These are phyloP conservation scores for Protophormia terraenovae DNA, from an alignment of 2,888 invertebrate genomes.

Conservation along the genomic window DNA sequence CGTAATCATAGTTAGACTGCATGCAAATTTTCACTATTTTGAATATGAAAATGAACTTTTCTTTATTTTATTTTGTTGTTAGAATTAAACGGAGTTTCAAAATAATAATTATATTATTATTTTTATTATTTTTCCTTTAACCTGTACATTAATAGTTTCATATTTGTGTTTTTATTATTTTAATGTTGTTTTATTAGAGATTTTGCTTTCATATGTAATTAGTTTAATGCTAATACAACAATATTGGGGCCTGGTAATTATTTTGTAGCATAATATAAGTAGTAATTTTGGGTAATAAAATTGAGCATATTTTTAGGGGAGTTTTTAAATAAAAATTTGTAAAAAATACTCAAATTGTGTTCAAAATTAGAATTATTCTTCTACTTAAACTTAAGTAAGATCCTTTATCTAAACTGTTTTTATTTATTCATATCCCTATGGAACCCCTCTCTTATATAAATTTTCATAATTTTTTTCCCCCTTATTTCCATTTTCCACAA, in stretches of 20 bases:
- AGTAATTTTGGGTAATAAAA: slow-evolving; percentile 78
- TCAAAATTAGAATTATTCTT: too few species aligned
- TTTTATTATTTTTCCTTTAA: slow-evolving; percentile 2
- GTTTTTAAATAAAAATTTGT: too few species aligned
- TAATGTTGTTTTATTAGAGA: background rate
- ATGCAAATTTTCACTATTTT: slow-evolving; percentile 55
- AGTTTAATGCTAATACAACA: background rate
- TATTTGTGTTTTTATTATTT: too few species aligned
- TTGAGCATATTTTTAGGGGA: too few species aligned
- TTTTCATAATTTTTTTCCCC: background rate
- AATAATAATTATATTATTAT: background rate
- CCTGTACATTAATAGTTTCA: background rate
- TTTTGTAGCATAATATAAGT: slow-evolving; percentile 65
- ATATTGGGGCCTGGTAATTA: background rate
- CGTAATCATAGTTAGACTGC: slow-evolving; percentile 69
- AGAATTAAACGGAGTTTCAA: background rate
- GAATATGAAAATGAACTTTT: slow-evolving; percentile 12
- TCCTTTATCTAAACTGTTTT: too few species aligned
- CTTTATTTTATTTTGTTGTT: slow-evolving; percentile 3
- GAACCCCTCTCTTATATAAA: slow-evolving; percentile 15
- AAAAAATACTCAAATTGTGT: too few species aligned
- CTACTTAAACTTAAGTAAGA: too few species aligned
- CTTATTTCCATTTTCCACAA: slow-evolving; percentile 9
- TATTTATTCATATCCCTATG: background rate
- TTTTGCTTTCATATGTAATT: slow-evolving; percentile 34